These are phyloP conservation scores for Brachionus rubens DNA, from an alignment of 1,140 invertebrate genomes.

Conservation along the genomic window DNA sequence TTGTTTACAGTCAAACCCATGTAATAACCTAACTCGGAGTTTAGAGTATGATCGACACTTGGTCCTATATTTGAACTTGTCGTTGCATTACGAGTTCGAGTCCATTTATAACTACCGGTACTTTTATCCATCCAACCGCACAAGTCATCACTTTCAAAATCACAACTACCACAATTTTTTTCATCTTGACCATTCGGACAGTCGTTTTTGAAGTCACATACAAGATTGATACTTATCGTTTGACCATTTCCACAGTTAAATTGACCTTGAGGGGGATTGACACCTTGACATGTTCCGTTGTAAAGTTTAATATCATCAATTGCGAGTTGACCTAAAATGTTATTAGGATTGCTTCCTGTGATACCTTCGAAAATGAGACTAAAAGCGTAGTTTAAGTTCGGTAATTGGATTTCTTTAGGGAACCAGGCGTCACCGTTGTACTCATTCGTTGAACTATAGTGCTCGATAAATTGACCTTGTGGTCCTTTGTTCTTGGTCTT, in stretches of 20 bases:
- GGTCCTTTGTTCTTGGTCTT: not conserved
- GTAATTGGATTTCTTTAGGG: conserved; percentile 4
- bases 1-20: conserved; percentile 30
- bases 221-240: conserved; percentile 43
- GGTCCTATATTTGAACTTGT: conserved; percentile 43
- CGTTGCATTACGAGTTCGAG: conserved; percentile 20
- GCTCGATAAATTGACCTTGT: not conserved
- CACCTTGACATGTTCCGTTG: conserved; percentile 49
- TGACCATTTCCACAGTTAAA: conserved; percentile 50
- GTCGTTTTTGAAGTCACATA: conserved; percentile 54
- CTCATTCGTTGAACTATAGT: not conserved
- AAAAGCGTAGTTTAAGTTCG: not conserved
- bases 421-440: not conserved
- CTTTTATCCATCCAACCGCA: conserved; percentile 58
- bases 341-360: conserved; percentile 48
- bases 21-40: conserved; percentile 13
- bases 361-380: conserved; percentile 43
- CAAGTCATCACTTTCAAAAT: conserved; percentile 51
- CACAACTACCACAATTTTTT: conserved; percentile 54
- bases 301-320: conserved; percentile 51
- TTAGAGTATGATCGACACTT: conserved; percentile 48
- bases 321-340: conserved; percentile 50
- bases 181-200: conserved; percentile 56
- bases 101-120: conserved; percentile 53
- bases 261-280: not conserved